Evolutionary conservation across 2,797 vertebrate genomes (phyloP), one percentile per base, ranked within the genome.

Genomic region (Pogoniulus pusillus): DNA sequence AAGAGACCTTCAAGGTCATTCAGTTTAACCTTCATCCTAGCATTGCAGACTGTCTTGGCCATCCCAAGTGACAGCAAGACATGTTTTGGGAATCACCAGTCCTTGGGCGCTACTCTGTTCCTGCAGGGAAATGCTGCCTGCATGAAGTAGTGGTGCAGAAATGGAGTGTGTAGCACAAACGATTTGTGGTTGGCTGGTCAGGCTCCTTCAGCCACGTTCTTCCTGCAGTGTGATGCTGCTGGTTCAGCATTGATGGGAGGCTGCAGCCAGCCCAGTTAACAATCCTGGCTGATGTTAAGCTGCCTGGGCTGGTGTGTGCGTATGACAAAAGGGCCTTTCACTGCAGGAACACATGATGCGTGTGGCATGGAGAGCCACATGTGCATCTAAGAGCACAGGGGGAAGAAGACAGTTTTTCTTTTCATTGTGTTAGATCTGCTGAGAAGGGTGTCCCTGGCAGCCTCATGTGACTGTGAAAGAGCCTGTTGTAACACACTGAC

Each of bases 331-430:
- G 95, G 79, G 86, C 58, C 89, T 94, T 96, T 96, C 94, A 96
- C 91, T 96, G 88, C 84, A 87, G 87, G 93, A 96, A 96, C 95
- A 96, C 94, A 95, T 96, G 96, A 96, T 96, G 93, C 93, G 91
- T 95, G 91, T 94, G 94, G 95, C 94, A 91, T 96, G 94, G 94
- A 96, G 95, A 95, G 96, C 96, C 90, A 96, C 95, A 96, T 96
- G 96, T 95, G 95, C 95, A 96, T 94, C 93, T 94, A 94, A 95
- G 90, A 93, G 82, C 85, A 96, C 87, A 94, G 93, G 92, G 92
- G 82, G 77, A 95, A 96, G 93, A 96, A 95, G 94, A 90, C 94
- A 93, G 91, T 93, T 93, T 91, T 95, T 96, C 93, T 96, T 95
- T 95, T 95, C 96, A 93, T 95, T 95, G 91, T 95, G 82, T 91